These are phyloP conservation scores for Xiphophorus maculatus DNA, from an alignment of 2,113 vertebrate genomes.

Conservation along the genomic window DNA sequence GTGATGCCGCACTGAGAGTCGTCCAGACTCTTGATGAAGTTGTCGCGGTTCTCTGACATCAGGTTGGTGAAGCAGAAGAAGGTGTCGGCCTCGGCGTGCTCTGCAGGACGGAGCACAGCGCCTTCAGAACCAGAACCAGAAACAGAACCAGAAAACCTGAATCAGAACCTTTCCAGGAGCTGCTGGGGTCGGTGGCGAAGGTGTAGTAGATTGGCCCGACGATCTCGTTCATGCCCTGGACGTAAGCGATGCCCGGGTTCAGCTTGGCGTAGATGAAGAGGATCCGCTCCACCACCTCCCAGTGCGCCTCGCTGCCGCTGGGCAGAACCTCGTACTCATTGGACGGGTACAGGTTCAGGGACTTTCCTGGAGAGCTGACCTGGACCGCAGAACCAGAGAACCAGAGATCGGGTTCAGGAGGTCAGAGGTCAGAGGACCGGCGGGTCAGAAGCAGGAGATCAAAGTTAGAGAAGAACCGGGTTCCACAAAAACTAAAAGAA, in stretches of 20 bases:
- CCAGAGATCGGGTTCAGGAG: background rate
- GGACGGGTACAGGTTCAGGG: constrained; percentile 79
- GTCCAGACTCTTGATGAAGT: constrained; percentile 98
- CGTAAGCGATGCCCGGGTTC: constrained; percentile 96
- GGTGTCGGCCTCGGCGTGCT: constrained; percentile 95
- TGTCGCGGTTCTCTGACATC: constrained; percentile 98
- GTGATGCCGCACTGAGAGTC: constrained; percentile 98
- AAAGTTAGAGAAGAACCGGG: background rate
- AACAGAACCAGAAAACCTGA: background rate
- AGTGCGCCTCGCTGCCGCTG: constrained; percentile 93
- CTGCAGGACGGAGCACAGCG: constrained; percentile 69
- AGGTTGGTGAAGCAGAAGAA: constrained; percentile 99
- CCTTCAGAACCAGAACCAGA: background rate
- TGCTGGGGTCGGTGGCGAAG: constrained; percentile 94
- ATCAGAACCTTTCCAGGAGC: constrained; percentile 87
- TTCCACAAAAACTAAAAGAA: background rate
- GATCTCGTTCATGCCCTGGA: constrained; percentile 99
- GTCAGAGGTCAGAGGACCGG: no score
- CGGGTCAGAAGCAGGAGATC: background rate
- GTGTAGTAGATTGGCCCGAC: constrained; percentile 98
- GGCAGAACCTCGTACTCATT: constrained; percentile 91
- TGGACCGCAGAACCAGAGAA: constrained; percentile 45
- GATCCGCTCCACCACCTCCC: constrained; percentile 98
- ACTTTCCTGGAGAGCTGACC: constrained; percentile 94
- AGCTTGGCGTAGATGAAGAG: constrained; percentile 99